Percentiles rank a stretch among this genome's conserved stretches.
These are phyloP conservation scores for Aldabrachelys gigantea DNA, from an alignment of 2,113 vertebrate genomes.

Conservation along the genomic window DNA sequence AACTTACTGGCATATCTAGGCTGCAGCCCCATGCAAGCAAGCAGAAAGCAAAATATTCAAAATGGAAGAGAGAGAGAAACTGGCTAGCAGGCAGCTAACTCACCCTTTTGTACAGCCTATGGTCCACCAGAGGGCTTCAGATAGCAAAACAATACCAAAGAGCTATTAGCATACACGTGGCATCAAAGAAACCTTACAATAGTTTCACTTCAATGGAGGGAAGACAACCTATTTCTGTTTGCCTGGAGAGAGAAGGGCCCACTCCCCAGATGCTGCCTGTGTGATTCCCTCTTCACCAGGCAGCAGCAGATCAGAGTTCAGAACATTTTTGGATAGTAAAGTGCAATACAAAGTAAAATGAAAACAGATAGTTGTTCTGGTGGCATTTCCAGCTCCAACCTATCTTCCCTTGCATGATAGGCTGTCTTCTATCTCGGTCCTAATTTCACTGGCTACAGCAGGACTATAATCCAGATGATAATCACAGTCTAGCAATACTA, in stretches of 20 bases:
- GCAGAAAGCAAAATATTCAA: slow-evolving; percentile 89
- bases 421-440: background rate
- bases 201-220: slow-evolving; percentile 66
- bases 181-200: slow-evolving; percentile 73
- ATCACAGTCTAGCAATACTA: background rate
- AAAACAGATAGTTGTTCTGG: background rate
- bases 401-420: background rate
- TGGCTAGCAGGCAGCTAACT: slow-evolving; percentile 98
- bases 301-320: slow-evolving; percentile 12
- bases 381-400: slow-evolving; percentile 1
- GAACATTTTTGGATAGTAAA: slow-evolving; percentile 21
- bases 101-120: slow-evolving; percentile 99
- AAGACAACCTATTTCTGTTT: slow-evolving; percentile 56
- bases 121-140: slow-evolving; percentile 99
- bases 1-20: slow-evolving; percentile 80
- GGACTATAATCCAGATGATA: background rate
- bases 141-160: slow-evolving; percentile 99
- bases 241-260: slow-evolving; percentile 63
- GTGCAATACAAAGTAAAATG: slow-evolving; percentile 21
- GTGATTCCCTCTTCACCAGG: background rate
- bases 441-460: background rate
- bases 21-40: slow-evolving; percentile 98
- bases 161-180: slow-evolving; percentile 95
- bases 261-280: slow-evolving; percentile 49
- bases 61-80: slow-evolving; percentile 81